These are phyloP conservation scores for Liparis tanakae DNA, from an alignment of 2,797 vertebrate genomes.

Conservation along the genomic window DNA sequence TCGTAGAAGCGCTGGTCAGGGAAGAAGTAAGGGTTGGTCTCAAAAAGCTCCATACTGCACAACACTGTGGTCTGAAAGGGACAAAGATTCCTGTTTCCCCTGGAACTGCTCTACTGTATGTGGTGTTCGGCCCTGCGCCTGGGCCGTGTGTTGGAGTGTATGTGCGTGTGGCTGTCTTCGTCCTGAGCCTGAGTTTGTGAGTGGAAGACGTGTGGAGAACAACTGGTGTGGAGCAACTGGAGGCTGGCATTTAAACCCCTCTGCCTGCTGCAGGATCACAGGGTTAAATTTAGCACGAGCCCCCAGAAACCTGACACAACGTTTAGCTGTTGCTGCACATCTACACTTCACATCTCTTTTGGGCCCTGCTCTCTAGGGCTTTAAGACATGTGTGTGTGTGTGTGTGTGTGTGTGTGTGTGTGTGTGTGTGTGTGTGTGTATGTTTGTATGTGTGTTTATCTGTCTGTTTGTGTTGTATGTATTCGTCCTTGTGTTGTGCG, in stretches of 20 bases:
- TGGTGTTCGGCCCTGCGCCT: slow-evolving; percentile 61
- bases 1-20: slow-evolving; percentile 98
- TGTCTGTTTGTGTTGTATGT: background rate
- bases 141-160: slow-evolving; percentile 57
- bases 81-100: slow-evolving; percentile 59
- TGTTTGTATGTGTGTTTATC: background rate
- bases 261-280: slow-evolving; percentile 95
- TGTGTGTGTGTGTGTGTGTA: slow-evolving; percentile 8
- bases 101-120: slow-evolving; percentile 54
- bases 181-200: slow-evolving; percentile 72
- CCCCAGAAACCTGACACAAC: slow-evolving; percentile 94
- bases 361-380: slow-evolving; percentile 83
- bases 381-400: slow-evolving; percentile 60
- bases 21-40: slow-evolving; percentile 98
- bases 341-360: slow-evolving; percentile 94
- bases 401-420: slow-evolving; percentile 29
- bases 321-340: slow-evolving; percentile 99
- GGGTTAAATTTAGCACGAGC: slow-evolving; percentile 99
- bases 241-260: slow-evolving; percentile 99
- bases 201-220: slow-evolving; percentile 83
- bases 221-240: slow-evolving; percentile 96
- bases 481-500: slow-evolving; percentile 33
- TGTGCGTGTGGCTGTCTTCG: slow-evolving; percentile 65
- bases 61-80: slow-evolving; percentile 51
- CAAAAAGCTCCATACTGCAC: slow-evolving; percentile 94